Base-by-base conservation (phyloP, 1,140 invertebrate species). In the Amphibalanus amphitrite region DNA sequence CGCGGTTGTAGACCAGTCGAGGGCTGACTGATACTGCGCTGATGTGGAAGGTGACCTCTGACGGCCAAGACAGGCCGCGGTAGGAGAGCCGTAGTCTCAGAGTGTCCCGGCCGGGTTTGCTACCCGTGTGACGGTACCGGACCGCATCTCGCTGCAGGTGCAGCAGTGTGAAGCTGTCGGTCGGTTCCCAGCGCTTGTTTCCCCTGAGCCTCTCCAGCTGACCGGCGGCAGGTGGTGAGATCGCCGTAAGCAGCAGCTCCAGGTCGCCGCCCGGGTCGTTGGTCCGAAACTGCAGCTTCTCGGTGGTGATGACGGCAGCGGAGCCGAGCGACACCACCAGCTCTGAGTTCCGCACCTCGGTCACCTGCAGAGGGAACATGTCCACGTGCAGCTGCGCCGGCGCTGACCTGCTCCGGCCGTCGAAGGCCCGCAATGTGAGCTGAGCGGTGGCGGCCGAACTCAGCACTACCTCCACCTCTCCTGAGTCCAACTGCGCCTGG, bases 231-330 rank as follows among this genome's bases (percentile, higher is more conserved):
- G 83, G 82, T 28, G 72, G 70, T 29, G 77, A 73, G 0, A 76
- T 78, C 23, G 85, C 75, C 28, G 81, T 69, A 47, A 89, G 88
- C 72, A 77, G 72, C 29, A 95, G 87, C 75, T 92, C 88, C 3
- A 93, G 82, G 71, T 86, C 86, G 74, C 17, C 38, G 38, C 92
- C 88, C 67, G 89, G 87, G 6, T 91, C 88, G 78, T 95, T 95
- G 0, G 92, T 92, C 0, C 85, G 83, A 75, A 92, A 92, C 0
- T 91, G 91, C 4, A 98, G 83, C 81, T 97, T 96, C 4, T 86
- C 85, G 0, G 87, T 82, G 0, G 85, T 86, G 72, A 98, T 85
- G 1, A 90, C 79, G 0, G 88, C 84, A 71, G 85, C 88, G 0
- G 91, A 89, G 75, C 90, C 88, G 79, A 92, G 91, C 13, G 91